Evolutionary conservation across 2,888 invertebrate species (phyloP), one percentile per base, ranked within the genome.

Genomic region (Caenorhabditis macrosperma): DNA sequence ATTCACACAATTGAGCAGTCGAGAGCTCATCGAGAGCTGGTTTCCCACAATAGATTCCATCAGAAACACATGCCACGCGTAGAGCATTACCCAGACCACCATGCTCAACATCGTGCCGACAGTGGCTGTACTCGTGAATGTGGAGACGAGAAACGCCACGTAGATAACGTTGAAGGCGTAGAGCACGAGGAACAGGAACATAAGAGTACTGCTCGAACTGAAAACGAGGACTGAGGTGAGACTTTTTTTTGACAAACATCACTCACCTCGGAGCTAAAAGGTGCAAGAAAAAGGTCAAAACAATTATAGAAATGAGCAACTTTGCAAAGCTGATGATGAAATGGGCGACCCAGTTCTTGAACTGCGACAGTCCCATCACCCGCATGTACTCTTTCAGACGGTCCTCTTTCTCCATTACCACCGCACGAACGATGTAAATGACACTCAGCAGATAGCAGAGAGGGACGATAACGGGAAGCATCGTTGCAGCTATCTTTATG

Each of bases 311-410:
- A 44, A 89, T 69, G 6, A 84, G 60, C 26, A 88, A 60, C 46
- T 89, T 89, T 28, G 85, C 63, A 67, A 83, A 89, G 81, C 88
- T 89, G 55, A 85, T 75, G 52, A 94, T 92, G 91, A 95, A 95
- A 95, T 95, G 95, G 1, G 95, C 95, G 0, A 93, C 91, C 95
- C 96, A 96, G 88, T 95, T 94, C 82, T 95, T 91, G 94, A 95
- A 95, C 66, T 94, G 94, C 35, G 94, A 93, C 33, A 96, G 91
- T 2, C 96, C 96, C 94, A 95, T 95, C 91, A 96, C 95, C 92
- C 95, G 95, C 95, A 96, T 94, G 0, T 95, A 94, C 93, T 96
- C 96, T 93, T 94, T 95, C 9, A 95, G 91, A 86, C 94, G 94
- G 78, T 93, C 92, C 91, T 95, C 95, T 89, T 95, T 95, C 91